These are phyloP conservation scores for Cavia aperea DNA, from an alignment of 2,113 vertebrate genomes.

Conservation along the genomic window DNA sequence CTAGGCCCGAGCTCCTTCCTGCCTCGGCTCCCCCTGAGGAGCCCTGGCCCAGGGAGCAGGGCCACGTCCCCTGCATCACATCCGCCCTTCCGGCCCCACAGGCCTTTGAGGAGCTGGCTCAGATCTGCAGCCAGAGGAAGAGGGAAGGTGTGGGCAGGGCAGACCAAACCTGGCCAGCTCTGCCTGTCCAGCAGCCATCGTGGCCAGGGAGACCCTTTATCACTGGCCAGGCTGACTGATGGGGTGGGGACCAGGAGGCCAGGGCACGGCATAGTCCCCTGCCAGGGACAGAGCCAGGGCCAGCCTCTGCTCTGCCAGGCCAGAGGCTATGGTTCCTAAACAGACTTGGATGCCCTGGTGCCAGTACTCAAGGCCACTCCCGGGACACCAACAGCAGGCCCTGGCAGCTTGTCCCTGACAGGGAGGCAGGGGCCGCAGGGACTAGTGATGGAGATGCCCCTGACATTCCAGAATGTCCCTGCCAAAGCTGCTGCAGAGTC, in stretches of 20 bases:
- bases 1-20: not conserved
- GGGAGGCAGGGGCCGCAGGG: not conserved
- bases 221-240: not conserved
- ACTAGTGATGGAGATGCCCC: not conserved
- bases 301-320: not conserved
- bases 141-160: not conserved
- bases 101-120: not conserved
- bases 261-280: not conserved
- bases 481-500: not conserved
- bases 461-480: not conserved
- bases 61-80: accelerated
- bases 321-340: accelerated
- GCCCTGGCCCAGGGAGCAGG: not conserved
- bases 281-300: not conserved
- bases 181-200: not conserved
- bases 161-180: not conserved
- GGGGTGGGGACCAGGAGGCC: not conserved
- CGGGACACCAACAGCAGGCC: not conserved
- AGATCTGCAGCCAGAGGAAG: conserved; percentile 28
- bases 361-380: not conserved
- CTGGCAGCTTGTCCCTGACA: accelerated
- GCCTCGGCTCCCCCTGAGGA: not conserved
- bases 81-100: not conserved
- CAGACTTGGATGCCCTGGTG: too few relatives aligned
- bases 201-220: not conserved